These are phyloP conservation scores for Upupa epops DNA, from an alignment of 2,113 vertebrate genomes.

Conservation along the genomic window DNA sequence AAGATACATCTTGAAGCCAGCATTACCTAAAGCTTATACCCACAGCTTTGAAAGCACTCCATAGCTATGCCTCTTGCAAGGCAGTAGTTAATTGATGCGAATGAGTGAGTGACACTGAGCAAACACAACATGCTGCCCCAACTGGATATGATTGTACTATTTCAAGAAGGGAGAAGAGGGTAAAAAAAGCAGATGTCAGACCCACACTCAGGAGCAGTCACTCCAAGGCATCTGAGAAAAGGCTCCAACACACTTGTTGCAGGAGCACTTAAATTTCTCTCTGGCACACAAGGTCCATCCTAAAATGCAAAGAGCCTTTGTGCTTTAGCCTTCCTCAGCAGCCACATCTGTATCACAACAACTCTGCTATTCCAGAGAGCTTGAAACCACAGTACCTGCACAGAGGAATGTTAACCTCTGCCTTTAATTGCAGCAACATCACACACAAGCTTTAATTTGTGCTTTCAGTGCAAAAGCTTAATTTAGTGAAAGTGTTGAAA, in stretches of 20 bases:
- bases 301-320: slow-evolving; percentile 19
- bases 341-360: slow-evolving; percentile 18
- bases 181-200: slow-evolving; percentile 34
- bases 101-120: slow-evolving; percentile 47
- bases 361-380: slow-evolving; percentile 13
- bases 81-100: slow-evolving; percentile 31
- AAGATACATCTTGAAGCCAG: background rate
- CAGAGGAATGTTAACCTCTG: background rate
- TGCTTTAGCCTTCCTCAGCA: background rate
- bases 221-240: background rate
- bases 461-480: background rate
- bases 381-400: slow-evolving; percentile 9
- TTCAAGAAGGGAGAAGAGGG: background rate
- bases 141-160: background rate
- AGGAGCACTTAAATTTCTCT: slow-evolving; percentile 50
- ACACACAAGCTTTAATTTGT: background rate
- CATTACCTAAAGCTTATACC: background rate
- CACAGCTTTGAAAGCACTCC: background rate
- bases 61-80: slow-evolving; percentile 8
- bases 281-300: slow-evolving; percentile 26
- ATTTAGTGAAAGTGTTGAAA: background rate
- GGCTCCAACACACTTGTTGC: slow-evolving; percentile 4
- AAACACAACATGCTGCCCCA: slow-evolving; percentile 28
- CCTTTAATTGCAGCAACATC: background rate
- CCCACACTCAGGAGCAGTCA: background rate